These are phyloP conservation scores for Saimiri boliviensis DNA, from an alignment of 2,113 vertebrate genomes.

Conservation along the genomic window DNA sequence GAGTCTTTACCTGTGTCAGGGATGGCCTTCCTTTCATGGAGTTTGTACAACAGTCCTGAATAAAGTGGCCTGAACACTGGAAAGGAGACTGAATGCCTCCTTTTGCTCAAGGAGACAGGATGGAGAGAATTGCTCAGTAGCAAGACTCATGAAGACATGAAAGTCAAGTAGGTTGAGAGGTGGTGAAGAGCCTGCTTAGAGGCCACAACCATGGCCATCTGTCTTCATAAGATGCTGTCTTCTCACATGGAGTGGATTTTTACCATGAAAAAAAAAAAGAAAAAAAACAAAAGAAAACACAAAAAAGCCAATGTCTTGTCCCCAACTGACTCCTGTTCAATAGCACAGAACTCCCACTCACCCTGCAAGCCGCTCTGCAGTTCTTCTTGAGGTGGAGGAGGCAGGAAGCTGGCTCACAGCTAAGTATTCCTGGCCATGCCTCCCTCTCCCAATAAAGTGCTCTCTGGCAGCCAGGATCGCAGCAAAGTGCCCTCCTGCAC, in stretches of 20 bases:
- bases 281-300: constrained; percentile 26
- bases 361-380: not conserved
- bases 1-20: not conserved
- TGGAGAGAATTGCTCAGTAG: not conserved
- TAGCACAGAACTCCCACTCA: not conserved
- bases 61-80: not conserved
- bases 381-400: not conserved
- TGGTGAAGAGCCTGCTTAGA: not conserved
- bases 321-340: not conserved
- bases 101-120: not conserved
- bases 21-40: not conserved
- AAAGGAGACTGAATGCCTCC: not conserved
- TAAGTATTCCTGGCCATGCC: not conserved
- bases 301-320: not conserved
- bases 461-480: not conserved
- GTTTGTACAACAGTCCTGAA: not conserved
- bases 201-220: not conserved
- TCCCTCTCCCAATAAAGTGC: not conserved
- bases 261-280: constrained; percentile 27
- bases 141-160: not conserved
- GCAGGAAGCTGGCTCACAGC: not conserved
- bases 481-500: not conserved
- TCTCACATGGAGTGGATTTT: not conserved
- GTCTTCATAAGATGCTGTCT: not conserved
- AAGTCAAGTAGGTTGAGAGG: not conserved